A percentile compares a stretch with the other conserved stretches of the same genome.
Evolutionary conservation across 2,888 invertebrate species (phyloP).

Genomic region (Epistrophe eligans): DNA sequence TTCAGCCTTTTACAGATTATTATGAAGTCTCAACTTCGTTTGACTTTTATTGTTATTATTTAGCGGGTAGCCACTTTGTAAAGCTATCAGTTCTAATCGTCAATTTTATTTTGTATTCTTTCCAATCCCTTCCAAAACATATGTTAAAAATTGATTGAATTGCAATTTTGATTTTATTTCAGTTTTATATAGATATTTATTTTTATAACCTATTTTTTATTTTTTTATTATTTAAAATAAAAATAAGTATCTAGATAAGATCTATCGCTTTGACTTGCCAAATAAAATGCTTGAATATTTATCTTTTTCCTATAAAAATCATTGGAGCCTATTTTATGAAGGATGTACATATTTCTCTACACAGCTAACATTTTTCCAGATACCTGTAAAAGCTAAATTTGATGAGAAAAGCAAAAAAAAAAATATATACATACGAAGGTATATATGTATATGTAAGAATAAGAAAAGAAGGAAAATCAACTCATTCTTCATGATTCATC

Average conservation of each 20-base stretch:
- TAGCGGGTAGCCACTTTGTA: no score
- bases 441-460: not conserved
- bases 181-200: no score
- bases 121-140: not conserved
- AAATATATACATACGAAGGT: not conserved
- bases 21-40: no score
- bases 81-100: no score
- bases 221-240: slow-evolving; percentile 18
- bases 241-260: slow-evolving; percentile 5
- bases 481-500: slow-evolving; percentile 46
- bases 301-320: slow-evolving; percentile 14
- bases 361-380: not conserved
- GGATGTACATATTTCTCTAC: not conserved
- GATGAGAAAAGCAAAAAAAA: slow-evolving; percentile 11
- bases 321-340: slow-evolving; percentile 3
- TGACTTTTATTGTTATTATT: no score
- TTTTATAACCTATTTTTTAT: not conserved
- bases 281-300: slow-evolving; percentile 7
- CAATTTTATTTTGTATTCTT: not conserved
- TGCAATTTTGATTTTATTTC: not conserved
- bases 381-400: slow-evolving; percentile 29
- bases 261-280: slow-evolving; percentile 22
- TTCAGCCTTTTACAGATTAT: no score
- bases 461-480: slow-evolving; percentile 7
- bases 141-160: slow-evolving; percentile 12